Evolutionary conservation across 2,113 vertebrate species (phyloP).

Genomic region (Platysteira castanea): DNA sequence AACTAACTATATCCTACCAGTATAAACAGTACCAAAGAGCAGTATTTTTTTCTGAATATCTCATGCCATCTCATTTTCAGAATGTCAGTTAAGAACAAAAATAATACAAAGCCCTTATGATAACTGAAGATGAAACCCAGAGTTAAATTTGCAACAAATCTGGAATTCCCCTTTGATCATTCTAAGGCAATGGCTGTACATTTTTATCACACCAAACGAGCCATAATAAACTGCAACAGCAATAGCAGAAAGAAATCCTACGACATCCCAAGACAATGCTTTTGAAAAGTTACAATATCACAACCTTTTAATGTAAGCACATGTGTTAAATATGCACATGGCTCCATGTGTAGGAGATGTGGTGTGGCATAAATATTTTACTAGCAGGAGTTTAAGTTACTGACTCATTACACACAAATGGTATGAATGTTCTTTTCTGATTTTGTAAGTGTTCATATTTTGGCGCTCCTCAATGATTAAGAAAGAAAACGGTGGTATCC

Average conservation of each 20-base stretch:
- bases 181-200: neutral
- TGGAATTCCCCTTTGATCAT: conserved; percentile 22
- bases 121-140: neutral
- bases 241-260: neutral
- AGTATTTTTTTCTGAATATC: neutral
- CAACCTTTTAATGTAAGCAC: neutral
- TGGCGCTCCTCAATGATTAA: neutral
- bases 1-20: conserved; percentile 13
- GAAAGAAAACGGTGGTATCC: neutral
- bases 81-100: neutral
- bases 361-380: conserved; percentile 28
- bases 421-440: conserved; percentile 29
- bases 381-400: conserved; percentile 8
- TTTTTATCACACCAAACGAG: neutral
- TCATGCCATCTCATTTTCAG: neutral
- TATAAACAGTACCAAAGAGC: neutral
- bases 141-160: neutral
- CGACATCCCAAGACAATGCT: neutral
- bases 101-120: neutral
- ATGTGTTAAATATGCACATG: neutral
- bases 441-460: neutral
- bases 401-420: conserved; percentile 7
- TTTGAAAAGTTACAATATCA: neutral
- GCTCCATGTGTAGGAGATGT: conserved; percentile 1
- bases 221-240: neutral